Evolutionary conservation across 2,797 vertebrate species (phyloP), one percentile per base, ranked within the genome.

Genomic region (Girardinus metallicus): DNA sequence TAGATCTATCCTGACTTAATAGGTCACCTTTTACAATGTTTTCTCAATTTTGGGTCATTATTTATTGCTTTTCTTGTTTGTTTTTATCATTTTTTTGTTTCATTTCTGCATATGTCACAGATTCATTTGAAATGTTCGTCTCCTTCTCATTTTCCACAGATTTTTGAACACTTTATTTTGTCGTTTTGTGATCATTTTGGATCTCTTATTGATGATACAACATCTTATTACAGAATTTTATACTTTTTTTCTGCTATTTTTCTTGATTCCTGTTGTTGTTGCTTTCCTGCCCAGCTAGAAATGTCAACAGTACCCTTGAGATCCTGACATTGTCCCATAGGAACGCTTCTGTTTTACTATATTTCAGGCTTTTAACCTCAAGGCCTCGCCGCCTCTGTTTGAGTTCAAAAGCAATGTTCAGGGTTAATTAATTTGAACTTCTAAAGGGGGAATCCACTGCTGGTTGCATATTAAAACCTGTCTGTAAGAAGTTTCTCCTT

Each of bases 391-490:
- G 31, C 23, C 60, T 15, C 31, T 39, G 55, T 76, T 71, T 82
- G 29, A 11, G 47, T 60, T 31, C 4, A 62, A 53, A 4, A 44
- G 29, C 18, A 60, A 15, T 36, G n/a, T 79, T 10, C 23, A n/a
- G 74, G n/a, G 83, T 74, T 49, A 72, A 23, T 72, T 46, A 16
- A 44, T 23, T 43, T 75, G 51, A 57, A 75, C 51, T 43, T 5
- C 13, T n/a, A 9, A 36, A 76, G 64, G 26, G 39, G 44, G 8
- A 13, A 12, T 46, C 60, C 66, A 64, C 29, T 13, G 47, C 73
- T 71, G 68, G 68, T 9, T 71, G 68, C 68, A 71, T 31, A 74
- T 73, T 23, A 75, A 75, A 51, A 46, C 41, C 26, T 71, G 41
- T 44, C 41, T 68, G 36, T 36, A 29, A 64, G n/a, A 62, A 53